Percentiles rank a stretch among this genome's conserved stretches.
phyloP scores from a whole-genome alignment of 53 echinoderm and acorn worm genomes.

The Echinometra lucunter region DNA sequence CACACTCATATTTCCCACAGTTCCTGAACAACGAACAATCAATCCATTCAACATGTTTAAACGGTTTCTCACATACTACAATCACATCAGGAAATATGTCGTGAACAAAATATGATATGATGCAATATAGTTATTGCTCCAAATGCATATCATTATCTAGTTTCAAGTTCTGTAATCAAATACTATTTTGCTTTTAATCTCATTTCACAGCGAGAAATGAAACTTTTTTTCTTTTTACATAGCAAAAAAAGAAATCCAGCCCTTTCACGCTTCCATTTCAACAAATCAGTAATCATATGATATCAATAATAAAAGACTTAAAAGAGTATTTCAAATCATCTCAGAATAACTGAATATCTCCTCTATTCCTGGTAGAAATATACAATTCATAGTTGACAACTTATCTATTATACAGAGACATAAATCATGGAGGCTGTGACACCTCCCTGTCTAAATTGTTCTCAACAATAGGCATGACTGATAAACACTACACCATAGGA shows the following conservation, averaged over 20 bases:
- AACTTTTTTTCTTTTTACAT: not conserved
- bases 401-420: conserved; percentile 48
- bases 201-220: conserved; percentile 20
- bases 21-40: conserved; percentile 56
- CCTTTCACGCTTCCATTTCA: not conserved
- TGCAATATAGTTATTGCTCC: conserved; percentile 67
- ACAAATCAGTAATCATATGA: conserved; percentile 33
- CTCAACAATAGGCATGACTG: not conserved
- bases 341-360: conserved; percentile 33
- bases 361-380: conserved; percentile 16
- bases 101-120: conserved; percentile 44
- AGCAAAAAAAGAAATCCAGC: not conserved
- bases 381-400: conserved; percentile 46
- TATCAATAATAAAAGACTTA: not conserved
- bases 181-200: conserved; percentile 27
- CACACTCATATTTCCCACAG: conserved; percentile 52
- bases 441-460: conserved; percentile 40
- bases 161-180: conserved; percentile 25
- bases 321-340: conserved; percentile 27
- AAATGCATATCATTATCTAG: conserved; percentile 43
- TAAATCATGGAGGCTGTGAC: no score
- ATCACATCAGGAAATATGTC: conserved; percentile 27
- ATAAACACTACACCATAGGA: not conserved
- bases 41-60: conserved; percentile 21
- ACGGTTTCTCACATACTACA: not conserved